A percentile compares a stretch with the other conserved stretches of the same genome.
phyloP scores from a whole-genome alignment of 2,888 invertebrate species.

The Phalangium opilio region DNA sequence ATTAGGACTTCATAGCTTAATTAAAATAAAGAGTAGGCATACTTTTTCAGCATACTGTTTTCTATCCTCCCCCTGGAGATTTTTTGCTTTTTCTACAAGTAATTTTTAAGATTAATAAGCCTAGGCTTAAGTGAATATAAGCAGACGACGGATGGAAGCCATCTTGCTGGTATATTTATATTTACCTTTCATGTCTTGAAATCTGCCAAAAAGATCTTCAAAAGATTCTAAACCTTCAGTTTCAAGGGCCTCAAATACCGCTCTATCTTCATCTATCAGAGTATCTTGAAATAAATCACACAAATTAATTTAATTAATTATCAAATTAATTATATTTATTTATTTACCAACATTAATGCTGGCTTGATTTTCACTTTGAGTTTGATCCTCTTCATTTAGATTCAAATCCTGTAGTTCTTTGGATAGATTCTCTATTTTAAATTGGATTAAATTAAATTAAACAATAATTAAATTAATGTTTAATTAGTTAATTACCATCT shows the following conservation, averaged over 20 bases:
- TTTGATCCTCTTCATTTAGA: too few relatives aligned
- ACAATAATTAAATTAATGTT: too few relatives aligned
- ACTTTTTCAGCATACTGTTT: conserved; percentile 51
- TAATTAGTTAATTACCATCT: neutral
- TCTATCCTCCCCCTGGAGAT: conserved; percentile 45
- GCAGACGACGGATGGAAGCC: neutral
- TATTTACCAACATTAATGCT: too few relatives aligned
- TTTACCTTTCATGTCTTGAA: conserved; percentile 48
- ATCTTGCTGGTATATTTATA: neutral
- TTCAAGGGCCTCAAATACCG: conserved; percentile 24
- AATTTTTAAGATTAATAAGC: neutral
- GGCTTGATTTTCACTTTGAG: too few relatives aligned
- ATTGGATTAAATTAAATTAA: too few relatives aligned
- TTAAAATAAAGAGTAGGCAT: too few relatives aligned
- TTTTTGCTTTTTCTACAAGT: conserved; percentile 39
- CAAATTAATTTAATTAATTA: too few relatives aligned
- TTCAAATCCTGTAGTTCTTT: too few relatives aligned
- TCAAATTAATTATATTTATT: too few relatives aligned
- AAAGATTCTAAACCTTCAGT: conserved; percentile 35
- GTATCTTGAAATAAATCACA: conserved; percentile 16
- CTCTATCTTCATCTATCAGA: conserved; percentile 23
- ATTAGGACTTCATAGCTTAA: too few relatives aligned
- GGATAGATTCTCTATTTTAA: too few relatives aligned
- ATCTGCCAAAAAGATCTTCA: conserved; percentile 46
- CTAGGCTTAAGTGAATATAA: conserved; percentile 1